Evolutionary conservation across 2,888 invertebrate species (phyloP), one percentile per base, ranked within the genome.

Genomic region (Amblyjoppa proteus): DNA sequence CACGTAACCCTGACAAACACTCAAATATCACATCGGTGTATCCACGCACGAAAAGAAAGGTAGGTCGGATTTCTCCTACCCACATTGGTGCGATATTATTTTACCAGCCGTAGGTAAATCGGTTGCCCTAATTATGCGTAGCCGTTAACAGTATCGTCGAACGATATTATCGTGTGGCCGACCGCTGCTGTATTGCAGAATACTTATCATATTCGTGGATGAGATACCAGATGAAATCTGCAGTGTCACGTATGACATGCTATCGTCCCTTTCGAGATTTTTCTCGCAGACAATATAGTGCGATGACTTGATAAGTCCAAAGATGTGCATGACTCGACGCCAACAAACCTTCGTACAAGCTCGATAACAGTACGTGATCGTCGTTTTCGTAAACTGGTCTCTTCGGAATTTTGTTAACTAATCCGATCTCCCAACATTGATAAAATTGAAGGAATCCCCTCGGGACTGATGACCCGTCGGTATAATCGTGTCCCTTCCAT

Each of bases 351-450:
- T 25, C 11, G 9, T 41, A 41, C 41, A 41, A 41, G 20, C 25
- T 69, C 69, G 9, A 83, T 78, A 5, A 84, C 81, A 9, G 7
- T 25, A 56, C 25, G 5, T 3, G 11, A 56, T 9, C 25, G 25
- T 25, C 25, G n/a, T 25, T 56, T 25, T 20, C 7, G 20, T 25
- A 25, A 25, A 20, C 25, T 11, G 1, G 20, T 56, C 9, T 56
- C 9, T 6, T 56, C 20, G 20, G 56, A 25, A 56, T 56, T 56
- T 20, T 6, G 25, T 3, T 3, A 56, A 56, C 11, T 25, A 25
- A 25, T 56, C 1, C 11, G 25, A 56, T 2, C 20, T 25, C 2
- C 9, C 3, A 7, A 9, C 9, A 25, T 9, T 25, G n/a, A 56
- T 56, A 41, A 7, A 56, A 25, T 56, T 9, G 9, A 9, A 56